Conservation (phyloP, 2,113 vertebrate species). For the Notiomystis cincta region DNA sequence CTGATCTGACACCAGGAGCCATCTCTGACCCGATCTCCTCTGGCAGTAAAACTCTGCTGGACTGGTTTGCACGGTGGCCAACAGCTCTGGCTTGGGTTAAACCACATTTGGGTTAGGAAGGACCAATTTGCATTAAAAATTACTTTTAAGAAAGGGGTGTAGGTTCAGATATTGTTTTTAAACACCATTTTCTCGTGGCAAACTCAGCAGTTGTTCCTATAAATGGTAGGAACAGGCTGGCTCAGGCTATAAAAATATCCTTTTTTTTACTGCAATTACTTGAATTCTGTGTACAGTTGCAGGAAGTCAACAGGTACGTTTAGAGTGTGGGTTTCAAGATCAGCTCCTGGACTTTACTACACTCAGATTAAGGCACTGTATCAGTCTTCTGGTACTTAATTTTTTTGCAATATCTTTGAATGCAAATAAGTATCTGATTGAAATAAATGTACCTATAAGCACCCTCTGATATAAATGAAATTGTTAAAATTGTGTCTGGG, state of each 20-base stretch:
- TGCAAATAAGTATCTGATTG: background rate
- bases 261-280: background rate
- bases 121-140: background rate
- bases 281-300: background rate
- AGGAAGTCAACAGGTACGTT: background rate
- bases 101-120: background rate
- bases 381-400: background rate
- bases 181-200: background rate
- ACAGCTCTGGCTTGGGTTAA: background rate
- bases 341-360: background rate
- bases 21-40: conserved; percentile 3
- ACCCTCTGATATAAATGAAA: background rate
- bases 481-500: background rate
- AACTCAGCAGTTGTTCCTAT: background rate
- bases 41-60: conserved; percentile 6
- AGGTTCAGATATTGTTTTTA: background rate
- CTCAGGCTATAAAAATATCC: background rate
- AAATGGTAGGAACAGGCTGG: background rate
- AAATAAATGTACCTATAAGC: background rate
- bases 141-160: background rate
- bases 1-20: conserved; percentile 13
- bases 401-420: background rate
- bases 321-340: background rate
- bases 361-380: background rate
- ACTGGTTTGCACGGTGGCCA: background rate